Evolutionary conservation across 2,888 invertebrate species (phyloP).

Genomic region (Xestia c-nigrum): DNA sequence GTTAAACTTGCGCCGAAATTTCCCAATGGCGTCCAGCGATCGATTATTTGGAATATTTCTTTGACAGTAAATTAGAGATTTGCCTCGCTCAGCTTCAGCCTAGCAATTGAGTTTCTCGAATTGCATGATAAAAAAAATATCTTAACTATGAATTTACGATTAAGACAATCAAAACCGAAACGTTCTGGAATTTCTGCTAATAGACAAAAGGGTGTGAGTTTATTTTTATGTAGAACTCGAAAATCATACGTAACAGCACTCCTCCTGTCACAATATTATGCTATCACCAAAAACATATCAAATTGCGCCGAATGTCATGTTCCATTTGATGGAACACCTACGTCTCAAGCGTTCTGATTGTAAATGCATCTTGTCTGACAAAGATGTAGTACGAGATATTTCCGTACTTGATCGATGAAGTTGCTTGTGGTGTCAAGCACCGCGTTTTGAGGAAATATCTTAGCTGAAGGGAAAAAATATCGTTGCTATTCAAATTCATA

Average conservation of each 20-base stretch:
- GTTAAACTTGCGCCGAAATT: too few relatives aligned
- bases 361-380: conserved; percentile 8
- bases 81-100: too few relatives aligned
- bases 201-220: background rate
- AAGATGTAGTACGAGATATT: conserved; percentile 23
- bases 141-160: background rate
- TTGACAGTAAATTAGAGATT: background rate
- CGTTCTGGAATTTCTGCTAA: too few relatives aligned
- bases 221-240: background rate
- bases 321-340: conserved; percentile 22
- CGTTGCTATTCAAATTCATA: background rate
- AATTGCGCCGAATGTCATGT: conserved; percentile 32
- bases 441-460: background rate
- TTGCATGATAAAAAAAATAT: background rate
- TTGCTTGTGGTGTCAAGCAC: background rate
- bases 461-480: background rate
- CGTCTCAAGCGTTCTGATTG: conserved; percentile 12
- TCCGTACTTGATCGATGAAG: conserved; percentile 26
- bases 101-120: background rate
- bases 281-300: conserved; percentile 14
- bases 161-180: background rate
- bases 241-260: background rate
- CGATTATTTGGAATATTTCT: too few relatives aligned
- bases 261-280: conserved; percentile 9
- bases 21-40: too few relatives aligned